Conservation (phyloP, 2,113 vertebrate genomes). For the Corythornis cristatus region DNA sequence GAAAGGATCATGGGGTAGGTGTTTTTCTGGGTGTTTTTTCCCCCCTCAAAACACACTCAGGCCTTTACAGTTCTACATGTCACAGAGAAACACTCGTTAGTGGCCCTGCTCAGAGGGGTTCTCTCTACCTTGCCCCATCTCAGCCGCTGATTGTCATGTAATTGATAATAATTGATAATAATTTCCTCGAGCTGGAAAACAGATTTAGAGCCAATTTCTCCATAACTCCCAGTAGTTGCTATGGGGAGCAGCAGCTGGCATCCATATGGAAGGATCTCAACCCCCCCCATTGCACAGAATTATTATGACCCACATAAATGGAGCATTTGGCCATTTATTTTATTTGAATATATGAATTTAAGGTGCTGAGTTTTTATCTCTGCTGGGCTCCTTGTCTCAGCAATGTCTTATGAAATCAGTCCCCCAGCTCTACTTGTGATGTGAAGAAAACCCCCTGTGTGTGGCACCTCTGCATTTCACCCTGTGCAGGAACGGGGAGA, state of each 20-base stretch:
- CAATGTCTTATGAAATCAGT: neutral
- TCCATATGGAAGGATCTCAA: neutral
- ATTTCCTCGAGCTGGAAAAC: neutral
- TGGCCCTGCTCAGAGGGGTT: neutral
- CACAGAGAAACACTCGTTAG: neutral
- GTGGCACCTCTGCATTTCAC: neutral
- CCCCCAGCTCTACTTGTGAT: neutral
- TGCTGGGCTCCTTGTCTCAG: neutral
- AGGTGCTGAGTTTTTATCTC: neutral
- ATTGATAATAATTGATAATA: neutral
- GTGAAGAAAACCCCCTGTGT: neutral
- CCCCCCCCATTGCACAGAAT: neutral
- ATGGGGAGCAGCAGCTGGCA: constrained; percentile 10
- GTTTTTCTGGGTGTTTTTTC: no score
- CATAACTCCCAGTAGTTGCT: neutral
- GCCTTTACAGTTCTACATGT: neutral
- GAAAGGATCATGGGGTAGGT: neutral
- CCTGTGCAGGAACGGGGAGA: fast-evolving
- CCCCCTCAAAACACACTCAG: neutral
- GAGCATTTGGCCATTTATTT: neutral
- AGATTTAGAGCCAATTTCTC: neutral
- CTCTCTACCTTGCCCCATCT: neutral
- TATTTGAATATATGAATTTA: neutral
- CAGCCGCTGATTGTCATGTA: neutral
- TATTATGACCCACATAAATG: neutral